Conservation (phyloP, 2,113 vertebrate species). For the Ascaphus truei region DNA sequence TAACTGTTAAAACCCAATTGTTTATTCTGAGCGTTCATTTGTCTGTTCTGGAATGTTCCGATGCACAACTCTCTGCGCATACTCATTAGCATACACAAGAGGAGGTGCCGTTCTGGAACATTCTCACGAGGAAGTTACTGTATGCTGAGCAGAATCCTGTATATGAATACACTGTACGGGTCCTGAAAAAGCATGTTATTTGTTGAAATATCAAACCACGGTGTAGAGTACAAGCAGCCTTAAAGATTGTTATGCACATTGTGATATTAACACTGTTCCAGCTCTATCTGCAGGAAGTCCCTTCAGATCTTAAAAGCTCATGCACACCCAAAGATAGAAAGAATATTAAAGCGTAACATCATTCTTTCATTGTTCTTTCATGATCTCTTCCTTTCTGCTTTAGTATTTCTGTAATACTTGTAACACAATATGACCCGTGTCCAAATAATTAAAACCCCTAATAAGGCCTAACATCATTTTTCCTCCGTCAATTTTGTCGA, state of each 20-base stretch:
- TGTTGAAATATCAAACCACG: background rate
- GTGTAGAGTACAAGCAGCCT: background rate
- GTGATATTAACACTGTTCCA: background rate
- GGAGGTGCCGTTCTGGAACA: conserved; percentile 50
- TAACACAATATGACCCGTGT: too few species aligned
- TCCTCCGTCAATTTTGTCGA: too few species aligned
- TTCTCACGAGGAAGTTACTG: conserved; percentile 44
- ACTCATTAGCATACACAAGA: conserved; percentile 4
- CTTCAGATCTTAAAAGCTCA: background rate
- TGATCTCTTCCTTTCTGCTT: too few species aligned
- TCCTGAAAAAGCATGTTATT: background rate
- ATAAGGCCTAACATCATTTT: too few species aligned
- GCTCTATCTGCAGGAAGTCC: background rate
- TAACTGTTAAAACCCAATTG: background rate
- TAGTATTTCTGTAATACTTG: too few species aligned
- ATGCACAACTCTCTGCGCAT: background rate
- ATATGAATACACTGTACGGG: background rate
- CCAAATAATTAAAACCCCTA: too few species aligned
- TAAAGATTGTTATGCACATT: too few species aligned
- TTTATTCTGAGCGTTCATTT: background rate
- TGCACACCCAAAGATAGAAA: too few species aligned
- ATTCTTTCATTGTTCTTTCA: too few species aligned
- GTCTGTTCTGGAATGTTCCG: conserved; percentile 11
- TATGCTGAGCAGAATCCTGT: background rate
- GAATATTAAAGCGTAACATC: too few species aligned